phyloP scores from a whole-genome alignment of 2,888 invertebrate species.

The Stenoptilia bipunctidactyla region DNA sequence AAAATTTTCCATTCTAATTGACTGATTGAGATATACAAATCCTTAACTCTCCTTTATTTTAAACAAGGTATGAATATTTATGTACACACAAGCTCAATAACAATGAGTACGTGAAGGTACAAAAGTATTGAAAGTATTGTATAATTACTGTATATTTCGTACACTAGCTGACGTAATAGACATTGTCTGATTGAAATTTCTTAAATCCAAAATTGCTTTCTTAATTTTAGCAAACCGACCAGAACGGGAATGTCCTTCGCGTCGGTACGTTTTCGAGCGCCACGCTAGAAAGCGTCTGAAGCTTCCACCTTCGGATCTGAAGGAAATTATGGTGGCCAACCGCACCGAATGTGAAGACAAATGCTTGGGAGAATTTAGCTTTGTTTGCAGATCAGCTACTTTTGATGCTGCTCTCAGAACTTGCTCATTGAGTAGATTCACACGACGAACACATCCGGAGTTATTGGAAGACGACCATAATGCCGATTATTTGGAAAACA shows the following conservation, averaged over 20 bases:
- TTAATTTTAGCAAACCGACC: slow-evolving; percentile 77
- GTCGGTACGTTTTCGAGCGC: slow-evolving; percentile 89
- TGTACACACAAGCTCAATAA: too few species aligned
- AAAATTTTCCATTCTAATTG: too few species aligned
- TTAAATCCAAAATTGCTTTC: too few species aligned
- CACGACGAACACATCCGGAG: slow-evolving; percentile 88
- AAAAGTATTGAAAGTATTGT: too few species aligned
- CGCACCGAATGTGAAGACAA: slow-evolving; percentile 92
- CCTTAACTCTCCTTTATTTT: too few species aligned
- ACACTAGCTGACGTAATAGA: slow-evolving; percentile 6
- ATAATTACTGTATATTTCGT: not conserved
- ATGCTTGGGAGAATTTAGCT: slow-evolving; percentile 89
- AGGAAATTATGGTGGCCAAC: slow-evolving; percentile 88
- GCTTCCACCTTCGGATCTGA: slow-evolving; percentile 83
- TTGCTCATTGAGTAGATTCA: slow-evolving; percentile 85
- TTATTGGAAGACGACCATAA: slow-evolving; percentile 87
- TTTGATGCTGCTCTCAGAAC: slow-evolving; percentile 83
- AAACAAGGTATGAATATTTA: too few species aligned
- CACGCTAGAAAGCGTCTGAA: slow-evolving; percentile 88
- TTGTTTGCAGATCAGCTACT: slow-evolving; percentile 89
- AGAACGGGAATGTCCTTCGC: slow-evolving; percentile 89
- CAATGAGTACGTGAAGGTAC: too few species aligned
- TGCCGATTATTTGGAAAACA: slow-evolving; percentile 91
- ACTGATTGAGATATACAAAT: too few species aligned
- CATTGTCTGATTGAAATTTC: too few species aligned